Base-by-base conservation (phyloP, 2,113 vertebrate genomes). In the Casuarius casuarius region DNA sequence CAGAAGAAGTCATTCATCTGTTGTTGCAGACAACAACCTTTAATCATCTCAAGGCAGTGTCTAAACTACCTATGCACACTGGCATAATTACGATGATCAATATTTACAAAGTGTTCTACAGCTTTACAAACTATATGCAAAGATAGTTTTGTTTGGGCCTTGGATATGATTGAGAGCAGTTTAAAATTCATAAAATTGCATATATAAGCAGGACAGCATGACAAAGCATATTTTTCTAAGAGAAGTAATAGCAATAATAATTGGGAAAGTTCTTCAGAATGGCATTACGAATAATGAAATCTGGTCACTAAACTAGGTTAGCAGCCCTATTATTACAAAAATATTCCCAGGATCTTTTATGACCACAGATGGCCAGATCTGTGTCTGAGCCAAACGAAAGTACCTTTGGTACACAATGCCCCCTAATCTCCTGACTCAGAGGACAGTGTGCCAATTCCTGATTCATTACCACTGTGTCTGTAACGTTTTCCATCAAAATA, bases 261-360 rank as follows among this genome's bases (percentile, higher is more conserved):
- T 83, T 91, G 46, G 87, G 89, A 79, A 92, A 84, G 78, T 63
- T 94, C 85, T 74, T 77, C 92, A 93, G 87, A 73, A 85, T 94
- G 87, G 51, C 65, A 97, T 94, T 95, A 91, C 65, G 94, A 89
- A 92, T 77, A 72, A 80, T 95, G 68, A 94, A 94, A 79, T 87
- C 58, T 92, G 86, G 87, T 89, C 87, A 90, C 84, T 80, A 62
- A 97, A 84, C 42, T 88, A 85, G 94, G 89, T 92, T 72, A 28
- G n/a, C 22, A 73, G 49, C 25, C 70, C 25, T 71, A 51, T n/a
- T 92, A 85, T 91, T 94, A 44, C 49, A 95, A 92, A 93, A 96
- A 97, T 94, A 96, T 93, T 96, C 94, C 92, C 94, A 94, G 87
- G 92, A 94, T 91, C 59, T 95, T 95, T 96, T 91, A 94, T 95